Base-by-base conservation (phyloP, 2,888 invertebrate species). In the Melieria omissa region DNA sequence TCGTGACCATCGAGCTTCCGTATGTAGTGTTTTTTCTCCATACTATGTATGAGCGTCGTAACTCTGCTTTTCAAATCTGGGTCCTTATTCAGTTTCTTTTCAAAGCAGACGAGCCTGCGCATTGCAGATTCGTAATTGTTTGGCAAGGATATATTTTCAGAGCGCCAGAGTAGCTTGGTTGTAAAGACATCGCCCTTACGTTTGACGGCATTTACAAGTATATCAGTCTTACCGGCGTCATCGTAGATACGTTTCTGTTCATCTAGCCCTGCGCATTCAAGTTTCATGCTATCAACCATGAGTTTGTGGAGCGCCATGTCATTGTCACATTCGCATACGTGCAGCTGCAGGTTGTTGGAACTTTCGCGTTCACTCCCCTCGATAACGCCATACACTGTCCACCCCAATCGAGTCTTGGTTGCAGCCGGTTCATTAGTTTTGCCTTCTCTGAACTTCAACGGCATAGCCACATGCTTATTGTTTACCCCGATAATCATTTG, bases 111-210 rank as follows among this genome's bases (percentile, higher is more conserved):
- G 49, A 49, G 12, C 49, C 78, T 72, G 8, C 12, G 8, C 9
- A 72, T 60, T 1, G 76, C 77, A 69, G 73, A 77, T 8, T 41
- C 47, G 14, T 67, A 65, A 60, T 76, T 80, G 42, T 80, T 73
- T 63, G 80, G 78, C 45, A 80, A 64, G 6, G 47, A 71, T 45
- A 71, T 68, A 61, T 71, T 70, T 8, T 74, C 70, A 5, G 74
- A 67, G 47, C 76, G 77, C 78, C 78, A 79, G 6, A 80, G 72
- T 29, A 78, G 65, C 42, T 71, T 75, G n/a, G 75, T 68, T 44
- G 76, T 73, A 29, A 71, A 75, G 0, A 58, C 57, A 42, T 72
- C 65, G 10, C 69, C 65, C 7, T 47, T 66, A 3, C 62, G 65
- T 3, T 6, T 64, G 1, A 70, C 70, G 42, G 57, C 49, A 9